These are phyloP conservation scores for Melanogrammus aeglefinus DNA, from an alignment of 2,797 vertebrate genomes.

Conservation along the genomic window DNA sequence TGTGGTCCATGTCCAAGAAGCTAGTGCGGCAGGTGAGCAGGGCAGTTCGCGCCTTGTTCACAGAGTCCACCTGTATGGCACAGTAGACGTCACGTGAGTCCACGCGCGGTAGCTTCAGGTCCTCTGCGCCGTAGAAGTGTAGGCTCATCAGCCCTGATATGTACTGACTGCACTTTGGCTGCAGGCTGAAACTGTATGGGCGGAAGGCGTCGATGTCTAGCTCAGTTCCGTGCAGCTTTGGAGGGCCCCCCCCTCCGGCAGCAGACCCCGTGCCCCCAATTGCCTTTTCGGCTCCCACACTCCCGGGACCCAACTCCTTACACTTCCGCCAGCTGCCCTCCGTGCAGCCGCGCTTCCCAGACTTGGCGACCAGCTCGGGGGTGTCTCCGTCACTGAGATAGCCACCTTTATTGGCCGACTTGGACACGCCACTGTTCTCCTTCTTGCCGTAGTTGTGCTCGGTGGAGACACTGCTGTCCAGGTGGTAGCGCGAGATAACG, in stretches of 20 bases:
- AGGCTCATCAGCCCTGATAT: slow-evolving; percentile 96
- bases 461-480: slow-evolving; percentile 92
- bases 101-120: slow-evolving; percentile 89
- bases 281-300: slow-evolving; percentile 29
- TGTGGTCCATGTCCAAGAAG: slow-evolving; percentile 97
- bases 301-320: slow-evolving; percentile 65
- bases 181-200: slow-evolving; percentile 92
- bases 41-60: slow-evolving; percentile 95
- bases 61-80: slow-evolving; percentile 96
- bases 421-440: slow-evolving; percentile 78
- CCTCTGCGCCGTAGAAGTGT: slow-evolving; percentile 95
- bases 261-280: slow-evolving; percentile 65
- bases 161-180: slow-evolving; percentile 91
- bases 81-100: slow-evolving; percentile 96
- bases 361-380: slow-evolving; percentile 90
- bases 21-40: slow-evolving; percentile 89
- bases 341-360: slow-evolving; percentile 78
- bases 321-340: slow-evolving; percentile 79
- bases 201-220: slow-evolving; percentile 94
- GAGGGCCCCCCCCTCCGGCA: slow-evolving; percentile 70
- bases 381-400: slow-evolving; percentile 98
- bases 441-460: slow-evolving; percentile 86
- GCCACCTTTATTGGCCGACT: slow-evolving; percentile 91
- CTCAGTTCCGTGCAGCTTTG: slow-evolving; percentile 77
- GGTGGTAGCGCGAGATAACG: slow-evolving; percentile 94